Evolutionary conservation across 2,797 vertebrate genomes (phyloP).

Genomic region (Rhadinocentrus ornatus): DNA sequence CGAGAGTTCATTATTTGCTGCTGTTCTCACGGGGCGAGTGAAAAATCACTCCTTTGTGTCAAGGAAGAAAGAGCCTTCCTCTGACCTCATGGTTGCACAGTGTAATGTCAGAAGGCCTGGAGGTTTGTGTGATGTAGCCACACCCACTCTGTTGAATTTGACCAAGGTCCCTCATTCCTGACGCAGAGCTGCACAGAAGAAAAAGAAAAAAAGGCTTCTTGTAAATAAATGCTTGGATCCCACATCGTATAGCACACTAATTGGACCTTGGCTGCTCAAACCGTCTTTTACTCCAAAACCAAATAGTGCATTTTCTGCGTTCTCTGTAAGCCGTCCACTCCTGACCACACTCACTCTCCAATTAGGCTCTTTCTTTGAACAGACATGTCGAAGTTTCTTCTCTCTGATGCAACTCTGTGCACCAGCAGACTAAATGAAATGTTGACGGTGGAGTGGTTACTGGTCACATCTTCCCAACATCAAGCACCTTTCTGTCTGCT

Average conservation of each 20-base stretch:
- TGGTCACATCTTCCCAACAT: constrained; percentile 20
- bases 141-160: constrained; percentile 70
- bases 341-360: constrained; percentile 48
- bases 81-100: constrained; percentile 77
- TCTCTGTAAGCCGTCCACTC: constrained; percentile 26
- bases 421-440: constrained; percentile 22
- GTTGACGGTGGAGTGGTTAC: constrained; percentile 7
- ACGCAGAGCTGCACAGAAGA: constrained; percentile 21
- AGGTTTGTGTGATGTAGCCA: constrained; percentile 73
- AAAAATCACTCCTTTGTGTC: constrained; percentile 77
- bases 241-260: constrained; percentile 62
- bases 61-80: constrained; percentile 75
- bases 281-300: constrained; percentile 28
- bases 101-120: constrained; percentile 76
- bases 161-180: constrained; percentile 42
- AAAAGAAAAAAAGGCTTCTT: constrained; percentile 36
- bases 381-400: constrained; percentile 21
- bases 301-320: constrained; percentile 50
- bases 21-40: constrained; percentile 76
- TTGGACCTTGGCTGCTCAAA: constrained; percentile 66
- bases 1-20: constrained; percentile 73
- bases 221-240: constrained; percentile 77
- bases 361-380: constrained; percentile 33
- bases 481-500: constrained; percentile 20
- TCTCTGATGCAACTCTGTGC: constrained; percentile 6